These are phyloP conservation scores for Cerastis leucographa DNA, from an alignment of 2,888 invertebrate species.

Conservation along the genomic window DNA sequence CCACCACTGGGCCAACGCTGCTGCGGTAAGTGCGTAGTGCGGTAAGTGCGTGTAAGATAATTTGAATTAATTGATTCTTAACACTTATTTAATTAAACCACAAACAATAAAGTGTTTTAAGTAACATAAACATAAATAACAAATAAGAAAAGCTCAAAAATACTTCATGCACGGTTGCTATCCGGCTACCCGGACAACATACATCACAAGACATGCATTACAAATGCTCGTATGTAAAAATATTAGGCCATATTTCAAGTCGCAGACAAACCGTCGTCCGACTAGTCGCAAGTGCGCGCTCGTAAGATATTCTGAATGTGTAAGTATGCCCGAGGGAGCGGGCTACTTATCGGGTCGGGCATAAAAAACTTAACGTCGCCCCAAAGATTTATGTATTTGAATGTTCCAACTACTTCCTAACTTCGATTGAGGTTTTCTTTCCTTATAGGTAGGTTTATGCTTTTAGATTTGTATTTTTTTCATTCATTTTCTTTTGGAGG, in stretches of 20 bases:
- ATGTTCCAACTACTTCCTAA: constrained; percentile 60
- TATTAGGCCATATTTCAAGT: constrained; percentile 31
- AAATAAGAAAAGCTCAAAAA: background rate
- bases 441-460: constrained; percentile 45
- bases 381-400: constrained; percentile 68
- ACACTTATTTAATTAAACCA: background rate
- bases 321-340: constrained; percentile 62
- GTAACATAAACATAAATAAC: no score
- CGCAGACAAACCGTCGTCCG: constrained; percentile 39
- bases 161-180: background rate
- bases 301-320: constrained; percentile 63
- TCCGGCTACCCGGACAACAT: background rate
- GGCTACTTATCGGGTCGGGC: constrained; percentile 66
- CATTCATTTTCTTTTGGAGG: constrained; percentile 18
- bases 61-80: background rate
- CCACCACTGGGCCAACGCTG: no score
- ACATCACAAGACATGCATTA: constrained; percentile 32
- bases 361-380: constrained; percentile 69
- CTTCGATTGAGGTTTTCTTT: constrained; percentile 57
- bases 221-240: constrained; percentile 29
- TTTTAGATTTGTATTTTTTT: constrained; percentile 44
- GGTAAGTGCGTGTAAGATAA: no score
- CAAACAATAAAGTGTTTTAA: background rate
- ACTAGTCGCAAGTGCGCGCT: constrained; percentile 48
- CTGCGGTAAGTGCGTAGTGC: no score